These are phyloP conservation scores for Chorisops tibialis DNA, from an alignment of 2,888 invertebrate species.

Conservation along the genomic window DNA sequence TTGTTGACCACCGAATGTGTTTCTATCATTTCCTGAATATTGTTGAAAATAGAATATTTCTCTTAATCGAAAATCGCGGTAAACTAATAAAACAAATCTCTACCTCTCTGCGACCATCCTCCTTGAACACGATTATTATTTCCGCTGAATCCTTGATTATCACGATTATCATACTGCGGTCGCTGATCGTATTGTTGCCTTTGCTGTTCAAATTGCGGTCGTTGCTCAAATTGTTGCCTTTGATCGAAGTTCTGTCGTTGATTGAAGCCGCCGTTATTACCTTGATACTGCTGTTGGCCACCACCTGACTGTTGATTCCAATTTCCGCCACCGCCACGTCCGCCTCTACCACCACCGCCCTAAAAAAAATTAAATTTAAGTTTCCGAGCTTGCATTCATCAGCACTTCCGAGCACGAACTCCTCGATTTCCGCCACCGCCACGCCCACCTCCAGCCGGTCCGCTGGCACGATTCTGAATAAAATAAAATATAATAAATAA, in stretches of 20 bases:
- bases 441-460: constrained; percentile 51
- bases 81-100: constrained; percentile 17
- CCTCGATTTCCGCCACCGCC: constrained; percentile 41
- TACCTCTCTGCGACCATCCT: constrained; percentile 44
- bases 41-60: background rate
- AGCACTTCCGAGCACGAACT: background rate
- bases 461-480: constrained; percentile 56
- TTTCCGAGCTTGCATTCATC: constrained; percentile 45
- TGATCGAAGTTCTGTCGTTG: constrained; percentile 35
- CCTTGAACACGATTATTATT: constrained; percentile 51
- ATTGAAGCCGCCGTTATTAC: constrained; percentile 30
- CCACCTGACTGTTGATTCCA: constrained; percentile 29
- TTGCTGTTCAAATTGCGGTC: constrained; percentile 24
- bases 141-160: constrained; percentile 49
- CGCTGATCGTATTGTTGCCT: constrained; percentile 23
- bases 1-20: constrained; percentile 34
- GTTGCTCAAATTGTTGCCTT: constrained; percentile 36
- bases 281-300: constrained; percentile 28
- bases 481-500: too few species aligned
- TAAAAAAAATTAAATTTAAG: constrained; percentile 21
- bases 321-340: constrained; percentile 40
- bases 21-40: background rate
- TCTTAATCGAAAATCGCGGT: background rate
- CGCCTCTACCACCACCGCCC: constrained; percentile 41
- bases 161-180: constrained; percentile 34